Evolutionary conservation across 37 sponge, comb jelly and placozoan genomes (phyloP), one percentile per base, ranked within the genome.

Genomic region (Cliona cf. orientalis): DNA sequence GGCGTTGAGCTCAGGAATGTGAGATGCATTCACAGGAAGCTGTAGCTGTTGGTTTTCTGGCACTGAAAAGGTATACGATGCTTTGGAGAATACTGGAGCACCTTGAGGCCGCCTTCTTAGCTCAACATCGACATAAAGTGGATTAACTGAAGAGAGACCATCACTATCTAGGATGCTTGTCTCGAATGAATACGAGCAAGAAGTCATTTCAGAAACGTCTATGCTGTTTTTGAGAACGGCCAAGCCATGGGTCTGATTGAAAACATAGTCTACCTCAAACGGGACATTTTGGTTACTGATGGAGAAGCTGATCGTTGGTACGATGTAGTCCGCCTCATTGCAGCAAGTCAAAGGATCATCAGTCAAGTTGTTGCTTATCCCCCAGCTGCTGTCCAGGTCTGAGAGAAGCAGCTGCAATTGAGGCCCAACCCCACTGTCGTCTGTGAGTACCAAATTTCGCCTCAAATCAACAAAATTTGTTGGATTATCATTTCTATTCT

Each of bases 401-500:
- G 25, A 23, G 1, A 89, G 46, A 25, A 23, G 53, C 53, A 89
- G 1, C 42, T 61, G 21, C 5, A 78, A 42, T 42, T 76, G 77
- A 40, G 74, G 39, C 11, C 74, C 84, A 14, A 71, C 66, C 1
- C 39, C 44, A 46, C 29, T 73, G 53, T 49, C 33, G 37, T 81
- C 79, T 1, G 74, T 75, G 12, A 85, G 53, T 4, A 37, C 25
- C 35, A 86, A 31, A 53, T 39, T 12, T 17, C 72, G 46, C 6
- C 73, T 33, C 28, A 56, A 58, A 25, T 49, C 37, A 17, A 33
- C 61, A 73, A 91, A 87, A 2, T 63, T n/a, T 32, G 88, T 82
- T 36, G 88, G 92, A 41, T 83, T 83, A 38, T 91, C 92, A 72
- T 91, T 87, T 21, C 79, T 23, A 36, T 91, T 91, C 45, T 34